Evolutionary conservation across 1,140 invertebrate species (phyloP), one percentile per base, ranked within the genome.

Genomic region (Telenomus remus): DNA sequence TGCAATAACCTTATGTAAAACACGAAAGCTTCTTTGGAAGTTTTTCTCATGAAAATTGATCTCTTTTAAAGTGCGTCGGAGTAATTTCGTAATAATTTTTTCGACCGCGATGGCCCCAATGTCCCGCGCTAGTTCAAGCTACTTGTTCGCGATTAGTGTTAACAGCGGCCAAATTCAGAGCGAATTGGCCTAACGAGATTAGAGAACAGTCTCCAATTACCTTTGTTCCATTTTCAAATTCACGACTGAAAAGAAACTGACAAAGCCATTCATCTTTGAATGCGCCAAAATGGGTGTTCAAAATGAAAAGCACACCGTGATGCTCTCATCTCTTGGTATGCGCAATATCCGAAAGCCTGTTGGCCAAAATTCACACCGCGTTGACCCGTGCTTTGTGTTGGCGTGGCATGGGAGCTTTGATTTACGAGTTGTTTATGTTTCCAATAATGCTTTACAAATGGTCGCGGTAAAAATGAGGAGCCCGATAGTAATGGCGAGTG

Each of bases 171-270:
- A 77, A 80, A 82, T 80, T 76, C 64, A 68, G 19, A 49, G 7
- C 27, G 48, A 81, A 80, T 80, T 59, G 49, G 8, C 39, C 46
- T 83, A 83, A 83, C 63, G 44, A 80, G 76, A 82, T 85, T 82
- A 80, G 78, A 75, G 57, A 43, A 13, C 76, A 49, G 37, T 34
- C 61, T 72, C 69, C 76, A 81, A 83, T 83, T 82, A 79, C 64
- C 61, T 60, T 71, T 76, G 74, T 66, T 37, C 69, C 81, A 80
- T 82, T 73, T 70, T 60, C 44, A 47, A 54, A 42, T 46, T 46
- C 7, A 7, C 14, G 0, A 47, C 46, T 47, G 43, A n/a, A 44
- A n/a, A 7, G 12, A 44, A 13, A 14, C 12, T 39, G n/a, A 4
- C 19, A 27, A 39, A 39, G 37, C 9, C 8, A 39, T 39, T 27